phyloP scores from a whole-genome alignment of 2,797 vertebrate genomes.

The Pitangus sulphuratus region DNA sequence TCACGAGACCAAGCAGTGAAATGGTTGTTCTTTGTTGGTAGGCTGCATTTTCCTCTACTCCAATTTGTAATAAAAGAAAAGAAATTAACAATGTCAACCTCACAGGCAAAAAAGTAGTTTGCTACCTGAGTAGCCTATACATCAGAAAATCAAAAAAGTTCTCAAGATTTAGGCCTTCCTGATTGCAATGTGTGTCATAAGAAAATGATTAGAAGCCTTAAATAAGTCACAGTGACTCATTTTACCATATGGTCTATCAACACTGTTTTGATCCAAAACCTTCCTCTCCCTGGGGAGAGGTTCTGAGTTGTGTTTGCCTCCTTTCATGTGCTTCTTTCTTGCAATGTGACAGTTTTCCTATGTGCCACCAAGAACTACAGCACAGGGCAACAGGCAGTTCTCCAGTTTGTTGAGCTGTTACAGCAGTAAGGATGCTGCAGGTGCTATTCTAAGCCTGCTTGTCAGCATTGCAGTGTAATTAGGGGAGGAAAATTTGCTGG shows the following conservation, averaged over 20 bases:
- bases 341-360: background rate
- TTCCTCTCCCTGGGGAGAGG: background rate
- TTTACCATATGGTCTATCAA: background rate
- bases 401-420: no score
- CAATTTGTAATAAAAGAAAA: background rate
- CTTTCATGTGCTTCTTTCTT: background rate
- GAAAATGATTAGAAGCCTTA: background rate
- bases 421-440: no score
- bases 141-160: background rate
- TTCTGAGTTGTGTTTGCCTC: background rate
- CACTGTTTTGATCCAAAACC: background rate
- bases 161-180: background rate
- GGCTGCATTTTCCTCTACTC: background rate
- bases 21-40: background rate
- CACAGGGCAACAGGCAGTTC: no score
- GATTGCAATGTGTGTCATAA: background rate
- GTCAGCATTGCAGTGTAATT: no score
- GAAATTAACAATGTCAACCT: background rate
- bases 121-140: background rate
- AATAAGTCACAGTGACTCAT: background rate
- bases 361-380: background rate
- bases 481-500: no score
- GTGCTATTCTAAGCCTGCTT: no score
- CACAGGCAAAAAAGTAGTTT: background rate
- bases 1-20: background rate